Percentiles rank a stretch among this genome's conserved stretches.
Conservation (phyloP, 2,113 vertebrate genomes). For the Cynoglossus semilaevis region DNA sequence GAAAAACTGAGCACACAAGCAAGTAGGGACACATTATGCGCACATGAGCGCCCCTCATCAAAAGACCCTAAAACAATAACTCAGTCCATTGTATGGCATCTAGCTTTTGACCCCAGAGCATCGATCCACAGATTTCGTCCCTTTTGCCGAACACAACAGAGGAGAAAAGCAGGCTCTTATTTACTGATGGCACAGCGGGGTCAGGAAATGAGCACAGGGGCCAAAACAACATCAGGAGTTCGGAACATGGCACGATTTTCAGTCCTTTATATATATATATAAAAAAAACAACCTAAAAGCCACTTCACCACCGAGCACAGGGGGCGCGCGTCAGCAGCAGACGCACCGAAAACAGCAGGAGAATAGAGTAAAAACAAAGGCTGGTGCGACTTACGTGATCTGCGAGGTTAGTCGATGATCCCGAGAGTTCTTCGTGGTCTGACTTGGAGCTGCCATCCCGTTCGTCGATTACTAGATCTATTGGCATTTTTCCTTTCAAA, state of each 20-base stretch:
- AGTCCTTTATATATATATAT: too few relatives aligned
- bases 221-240: too few relatives aligned
- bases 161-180: constrained; percentile 55
- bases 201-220: constrained; percentile 32
- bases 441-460: constrained; percentile 98
- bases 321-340: not conserved
- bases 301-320: not conserved
- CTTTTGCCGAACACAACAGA: constrained; percentile 30
- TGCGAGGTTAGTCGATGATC: constrained; percentile 97
- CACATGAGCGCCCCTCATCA: constrained; percentile 72
- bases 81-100: constrained; percentile 68
- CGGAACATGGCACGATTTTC: too few relatives aligned
- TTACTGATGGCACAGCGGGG: constrained; percentile 54
- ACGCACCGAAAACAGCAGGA: constrained; percentile 11
- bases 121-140: constrained; percentile 57
- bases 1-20: constrained; percentile 24
- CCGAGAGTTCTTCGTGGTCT: constrained; percentile 98
- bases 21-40: constrained; percentile 57
- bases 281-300: too few relatives aligned
- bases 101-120: constrained; percentile 72
- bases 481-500: constrained; percentile 99
- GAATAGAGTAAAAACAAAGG: constrained; percentile 14
- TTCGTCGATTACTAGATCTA: constrained; percentile 99
- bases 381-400: constrained; percentile 91
- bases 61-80: constrained; percentile 75